Base-by-base conservation (phyloP, 2,113 vertebrate species). In the Sylvia atricapilla region DNA sequence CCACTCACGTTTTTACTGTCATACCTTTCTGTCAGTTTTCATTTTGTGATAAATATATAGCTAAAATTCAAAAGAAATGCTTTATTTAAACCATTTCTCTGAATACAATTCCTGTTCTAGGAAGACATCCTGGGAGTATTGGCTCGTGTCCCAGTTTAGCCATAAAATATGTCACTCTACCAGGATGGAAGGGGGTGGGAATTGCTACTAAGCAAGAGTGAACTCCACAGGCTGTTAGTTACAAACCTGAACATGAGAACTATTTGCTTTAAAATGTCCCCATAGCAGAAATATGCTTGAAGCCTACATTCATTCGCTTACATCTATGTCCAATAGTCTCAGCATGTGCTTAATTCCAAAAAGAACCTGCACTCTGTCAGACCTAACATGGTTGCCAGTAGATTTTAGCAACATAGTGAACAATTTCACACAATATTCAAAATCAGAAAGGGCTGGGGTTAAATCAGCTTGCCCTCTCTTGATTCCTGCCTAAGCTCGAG, bases 91-190 rank as follows among this genome's bases (percentile, higher is more conserved):
- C 16, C 68, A 66, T 79, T 95, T 93, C 24, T 91, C 53, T 7
- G 3, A 93, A 89, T 81, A 86, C 60, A 87, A 87, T 91, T 96
- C 47, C 27, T 67, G 19, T 79, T 87, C 73, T 78, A 96, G 87
- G 64, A 91, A 90, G 39, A 89, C 9, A 12, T 78, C 69, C 81
- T 91, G 73, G 27, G 30, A 74, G 23, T 78, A 33, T 28, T 94
- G 81, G 95, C 77, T 87, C 31, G 60, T 84, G 62, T 93, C 78
- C 90, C 89, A 91, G 73, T 89, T 91, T 84, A 94, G 64, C 80
- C 91, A 89, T 49, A 70, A 94, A 93, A 89, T 77, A 76, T 53
- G 64, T 81, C 73, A 81, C 50, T 88, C 58, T 74, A 70, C 59
- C 46, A 66, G 59, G 64, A 74, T 58, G 44, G 39, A 55, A 23